These are phyloP conservation scores for Sphaerophoria rueppellii DNA, from an alignment of 2,888 invertebrate species.

Conservation along the genomic window DNA sequence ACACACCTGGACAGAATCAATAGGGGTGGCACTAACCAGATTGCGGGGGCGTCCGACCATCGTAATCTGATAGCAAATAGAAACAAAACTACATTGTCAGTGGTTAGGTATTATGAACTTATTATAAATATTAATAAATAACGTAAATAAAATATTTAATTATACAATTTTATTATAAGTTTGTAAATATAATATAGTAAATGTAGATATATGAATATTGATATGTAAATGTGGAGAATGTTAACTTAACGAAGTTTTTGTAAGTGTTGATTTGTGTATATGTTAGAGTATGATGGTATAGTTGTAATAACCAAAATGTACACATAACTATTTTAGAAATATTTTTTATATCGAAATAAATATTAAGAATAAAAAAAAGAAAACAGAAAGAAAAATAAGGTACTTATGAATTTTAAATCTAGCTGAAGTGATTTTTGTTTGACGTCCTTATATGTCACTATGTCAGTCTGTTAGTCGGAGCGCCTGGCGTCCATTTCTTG, in stretches of 20 bases:
- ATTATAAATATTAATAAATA: constrained; percentile 39
- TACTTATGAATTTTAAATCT: neutral
- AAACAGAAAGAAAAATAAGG: constrained; percentile 3
- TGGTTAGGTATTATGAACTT: constrained; percentile 40
- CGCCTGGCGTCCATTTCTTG: no score
- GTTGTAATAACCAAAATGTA: constrained; percentile 38
- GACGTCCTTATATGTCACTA: no score
- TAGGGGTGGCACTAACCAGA: constrained; percentile 64
- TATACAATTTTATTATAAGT: constrained; percentile 34
- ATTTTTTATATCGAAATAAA: constrained; percentile 69
- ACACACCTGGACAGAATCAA: constrained; percentile 74
- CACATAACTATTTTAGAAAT: constrained; percentile 52
- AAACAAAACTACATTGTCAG: constrained; percentile 13
- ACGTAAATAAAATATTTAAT: neutral
- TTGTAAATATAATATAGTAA: constrained; percentile 41
- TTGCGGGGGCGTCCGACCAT: constrained; percentile 2
- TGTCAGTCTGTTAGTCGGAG: no score
- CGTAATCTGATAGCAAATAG: constrained; percentile 59
- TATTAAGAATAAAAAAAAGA: constrained; percentile 21
- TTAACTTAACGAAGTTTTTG: constrained; percentile 49
- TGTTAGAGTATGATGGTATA: neutral
- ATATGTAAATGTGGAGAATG: constrained; percentile 35
- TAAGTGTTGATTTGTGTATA: constrained; percentile 44
- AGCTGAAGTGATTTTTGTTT: neutral
- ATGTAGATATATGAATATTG: constrained; percentile 34